Conservation (phyloP, 2,113 vertebrate species). For the Lutjanus erythropterus region DNA sequence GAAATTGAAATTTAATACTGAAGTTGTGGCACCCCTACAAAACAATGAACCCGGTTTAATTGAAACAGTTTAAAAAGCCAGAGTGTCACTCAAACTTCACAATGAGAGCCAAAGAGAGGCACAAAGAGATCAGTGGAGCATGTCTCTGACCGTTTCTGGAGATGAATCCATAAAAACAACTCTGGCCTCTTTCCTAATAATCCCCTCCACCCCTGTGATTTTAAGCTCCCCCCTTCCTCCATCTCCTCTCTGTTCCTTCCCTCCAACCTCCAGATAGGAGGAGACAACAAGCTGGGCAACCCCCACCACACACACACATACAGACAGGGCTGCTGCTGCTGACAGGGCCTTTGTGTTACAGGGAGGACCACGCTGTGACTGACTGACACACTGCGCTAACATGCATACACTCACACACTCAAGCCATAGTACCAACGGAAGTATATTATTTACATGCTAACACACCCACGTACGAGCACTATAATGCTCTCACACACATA, state of each 20-base stretch:
- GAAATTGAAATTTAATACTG: too few species aligned
- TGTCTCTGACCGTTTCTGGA: slow-evolving; percentile 53
- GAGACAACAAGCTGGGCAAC: slow-evolving; percentile 46
- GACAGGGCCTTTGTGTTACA: slow-evolving; percentile 75
- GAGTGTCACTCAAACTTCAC: neutral
- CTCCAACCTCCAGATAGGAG: slow-evolving; percentile 39
- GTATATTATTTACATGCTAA: slow-evolving; percentile 68
- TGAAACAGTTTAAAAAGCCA: neutral
- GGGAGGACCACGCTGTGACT: slow-evolving; percentile 72
- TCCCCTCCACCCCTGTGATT: slow-evolving; percentile 44
- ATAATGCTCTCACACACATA: slow-evolving; percentile 52
- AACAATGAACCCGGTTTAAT: neutral
- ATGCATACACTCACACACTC: slow-evolving; percentile 21
- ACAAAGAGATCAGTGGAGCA: slow-evolving; percentile 68
- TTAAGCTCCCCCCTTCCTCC: slow-evolving; percentile 15
- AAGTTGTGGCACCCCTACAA: neutral
- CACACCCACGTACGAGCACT: slow-evolving; percentile 60
- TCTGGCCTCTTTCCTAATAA: slow-evolving; percentile 63
- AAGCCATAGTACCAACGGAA: slow-evolving; percentile 49
- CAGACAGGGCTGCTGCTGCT: slow-evolving; percentile 35
- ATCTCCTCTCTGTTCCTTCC: slow-evolving; percentile 20
- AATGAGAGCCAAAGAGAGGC: neutral
- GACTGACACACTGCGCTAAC: slow-evolving; percentile 69
- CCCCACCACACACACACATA: slow-evolving; percentile 34
- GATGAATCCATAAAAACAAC: slow-evolving; percentile 72